Evolutionary conservation across 2,113 vertebrate genomes (phyloP).

Genomic region (Anas platyrhynchos): DNA sequence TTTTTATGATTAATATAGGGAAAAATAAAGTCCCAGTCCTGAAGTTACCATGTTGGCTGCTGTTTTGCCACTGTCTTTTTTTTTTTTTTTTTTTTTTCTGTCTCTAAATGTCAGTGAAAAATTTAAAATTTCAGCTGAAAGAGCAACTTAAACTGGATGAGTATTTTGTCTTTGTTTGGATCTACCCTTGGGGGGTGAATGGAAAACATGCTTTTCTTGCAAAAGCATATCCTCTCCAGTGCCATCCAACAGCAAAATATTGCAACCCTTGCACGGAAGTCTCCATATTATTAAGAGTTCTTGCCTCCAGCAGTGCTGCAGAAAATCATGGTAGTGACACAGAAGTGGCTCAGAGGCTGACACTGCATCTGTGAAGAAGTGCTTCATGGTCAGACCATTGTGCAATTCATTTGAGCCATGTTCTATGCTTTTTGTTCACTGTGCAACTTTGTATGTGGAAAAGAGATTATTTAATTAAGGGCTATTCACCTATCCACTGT

Average conservation of each 20-base stretch:
- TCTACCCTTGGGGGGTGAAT: background rate
- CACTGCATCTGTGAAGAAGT: background rate
- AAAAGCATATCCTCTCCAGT: background rate
- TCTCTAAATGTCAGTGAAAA: background rate
- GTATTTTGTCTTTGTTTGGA: background rate
- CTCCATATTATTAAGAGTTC: background rate
- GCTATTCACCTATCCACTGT: background rate
- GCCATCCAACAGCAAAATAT: background rate
- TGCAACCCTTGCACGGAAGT: background rate
- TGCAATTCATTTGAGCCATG: background rate
- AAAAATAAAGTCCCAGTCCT: background rate
- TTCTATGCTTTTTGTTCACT: background rate
- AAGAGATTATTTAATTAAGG: background rate
- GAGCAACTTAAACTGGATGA: background rate
- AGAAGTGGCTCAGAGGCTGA: constrained; percentile 43
- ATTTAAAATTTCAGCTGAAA: background rate
- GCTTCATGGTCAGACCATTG: background rate
- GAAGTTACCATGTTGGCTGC: background rate
- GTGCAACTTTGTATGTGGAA: background rate
- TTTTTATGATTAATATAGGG: background rate
- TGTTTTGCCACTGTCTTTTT: background rate
- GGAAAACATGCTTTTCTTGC: background rate
- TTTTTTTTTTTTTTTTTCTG: background rate
- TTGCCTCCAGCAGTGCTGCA: background rate
- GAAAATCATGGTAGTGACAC: background rate